Evolutionary conservation across 1,140 invertebrate genomes (phyloP), one percentile per base, ranked within the genome.

Genomic region (Atta colombica): DNA sequence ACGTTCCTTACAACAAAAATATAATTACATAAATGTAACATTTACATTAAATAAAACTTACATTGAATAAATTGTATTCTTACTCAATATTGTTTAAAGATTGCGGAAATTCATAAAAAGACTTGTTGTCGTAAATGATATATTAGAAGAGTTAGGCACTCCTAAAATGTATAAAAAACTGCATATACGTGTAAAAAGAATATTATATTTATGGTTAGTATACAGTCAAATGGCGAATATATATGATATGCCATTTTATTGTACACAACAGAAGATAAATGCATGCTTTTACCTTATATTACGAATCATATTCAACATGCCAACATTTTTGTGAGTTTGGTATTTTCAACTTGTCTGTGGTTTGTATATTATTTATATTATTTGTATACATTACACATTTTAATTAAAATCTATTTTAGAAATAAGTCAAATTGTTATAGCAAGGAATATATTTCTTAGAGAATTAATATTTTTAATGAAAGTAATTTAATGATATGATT

Each of bases 131-230:
- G 3, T 31, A 31, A 3, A 85, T 12, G 31, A 77, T 28, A 85
- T 72, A 5, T 53, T 85, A 10, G 31, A 66, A 66, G 31, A 77
- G 14, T 35, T 85, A 65, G 72, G 82, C 14, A 85, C 2, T 74
- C 12, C 16, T 25, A 75, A 74, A 3, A 25, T n/a, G 21, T 77
- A 77, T 85, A 4, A 10, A 28, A 77, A 75, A 5, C 5, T 78
- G 12, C 8, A 61, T 10, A 25, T 39, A 0, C 35, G 14, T 55
- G 14, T 16, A 49, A 82, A 71, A 45, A 12, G 21, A 1, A 12
- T 25, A 58, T 14, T 72, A 72, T 72, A 58, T 31, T 25, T 14
- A 12, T 82, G 66, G 78, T 25, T 55, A 14, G 7, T 72, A 7
- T 72, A 0, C n/a, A 53, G 0, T 7, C n/a, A 14, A 18, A 39